phyloP scores from a whole-genome alignment of 2,888 invertebrate species.

The Pachydiplax longipennis region DNA sequence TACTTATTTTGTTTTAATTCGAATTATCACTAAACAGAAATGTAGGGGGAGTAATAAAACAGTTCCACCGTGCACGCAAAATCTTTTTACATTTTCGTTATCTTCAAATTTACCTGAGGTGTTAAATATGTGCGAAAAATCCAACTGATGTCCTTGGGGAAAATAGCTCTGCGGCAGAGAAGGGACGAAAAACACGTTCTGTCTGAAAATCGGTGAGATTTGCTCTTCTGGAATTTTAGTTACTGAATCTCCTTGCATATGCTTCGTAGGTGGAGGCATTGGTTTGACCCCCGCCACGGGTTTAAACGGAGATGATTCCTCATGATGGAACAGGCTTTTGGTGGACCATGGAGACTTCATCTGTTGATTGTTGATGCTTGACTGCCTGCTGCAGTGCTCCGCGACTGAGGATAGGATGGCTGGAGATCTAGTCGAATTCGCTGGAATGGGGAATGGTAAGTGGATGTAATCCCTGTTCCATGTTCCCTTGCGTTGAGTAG shows the following conservation, averaged over 20 bases:
- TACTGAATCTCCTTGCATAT: background rate
- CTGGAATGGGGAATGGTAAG: background rate
- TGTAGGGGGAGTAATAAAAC: too few relatives aligned
- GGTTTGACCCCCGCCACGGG: slow-evolving; percentile 10
- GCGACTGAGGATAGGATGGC: background rate
- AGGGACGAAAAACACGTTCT: background rate
- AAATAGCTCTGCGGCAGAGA: background rate
- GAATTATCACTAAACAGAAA: too few relatives aligned
- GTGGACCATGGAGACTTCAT: background rate
- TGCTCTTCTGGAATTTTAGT: background rate
- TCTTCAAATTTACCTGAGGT: background rate
- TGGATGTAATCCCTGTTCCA: background rate
- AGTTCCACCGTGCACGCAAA: too few relatives aligned
- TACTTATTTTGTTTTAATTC: too few relatives aligned
- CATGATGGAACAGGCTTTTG: background rate
- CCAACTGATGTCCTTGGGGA: background rate
- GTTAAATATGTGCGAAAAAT: background rate
- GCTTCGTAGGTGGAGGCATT: background rate
- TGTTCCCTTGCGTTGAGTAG: background rate
- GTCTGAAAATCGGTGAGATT: background rate
- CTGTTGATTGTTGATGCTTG: background rate
- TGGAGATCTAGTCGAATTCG: background rate
- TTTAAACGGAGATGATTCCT: slow-evolving; percentile 9
- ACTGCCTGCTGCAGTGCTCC: background rate
- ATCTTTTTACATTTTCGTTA: background rate